Evolutionary conservation across 2,797 vertebrate genomes (phyloP).

Genomic region (Enteromius trimaculatus): DNA sequence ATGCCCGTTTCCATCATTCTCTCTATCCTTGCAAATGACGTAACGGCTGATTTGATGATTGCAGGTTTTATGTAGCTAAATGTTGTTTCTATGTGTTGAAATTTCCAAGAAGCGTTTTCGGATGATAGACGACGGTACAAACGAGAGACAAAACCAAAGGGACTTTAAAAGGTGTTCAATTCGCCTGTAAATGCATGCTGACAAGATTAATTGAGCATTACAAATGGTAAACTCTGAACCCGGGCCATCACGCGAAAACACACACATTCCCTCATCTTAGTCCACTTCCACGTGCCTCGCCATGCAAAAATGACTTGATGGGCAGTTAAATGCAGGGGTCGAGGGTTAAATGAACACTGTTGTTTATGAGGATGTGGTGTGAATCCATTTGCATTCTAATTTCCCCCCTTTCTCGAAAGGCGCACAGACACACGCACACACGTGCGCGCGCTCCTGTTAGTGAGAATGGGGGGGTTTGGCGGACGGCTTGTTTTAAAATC

Average conservation of each 20-base stretch:
- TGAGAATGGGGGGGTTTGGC: constrained; percentile 73
- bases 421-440: constrained; percentile 75
- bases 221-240: constrained; percentile 81
- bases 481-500: constrained; percentile 99
- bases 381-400: constrained; percentile 99
- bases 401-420: constrained; percentile 85
- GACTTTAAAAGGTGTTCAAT: constrained; percentile 75
- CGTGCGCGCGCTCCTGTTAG: constrained; percentile 61
- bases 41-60: constrained; percentile 27
- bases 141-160: constrained; percentile 69
- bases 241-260: constrained; percentile 49
- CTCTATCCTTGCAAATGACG: constrained; percentile 7
- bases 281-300: constrained; percentile 79
- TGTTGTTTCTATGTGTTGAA: constrained; percentile 5
- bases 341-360: constrained; percentile 99
- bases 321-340: constrained; percentile 97
- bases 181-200: constrained; percentile 80
- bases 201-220: constrained; percentile 87
- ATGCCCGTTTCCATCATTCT: background rate
- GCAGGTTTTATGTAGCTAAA: constrained; percentile 19
- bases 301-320: constrained; percentile 96
- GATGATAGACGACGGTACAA: constrained; percentile 60
- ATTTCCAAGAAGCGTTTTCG: background rate
- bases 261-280: constrained; percentile 61
- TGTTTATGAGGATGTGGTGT: constrained; percentile 98